Conservation (phyloP, 2,888 invertebrate species). For the Dysmachus trigonus region DNA sequence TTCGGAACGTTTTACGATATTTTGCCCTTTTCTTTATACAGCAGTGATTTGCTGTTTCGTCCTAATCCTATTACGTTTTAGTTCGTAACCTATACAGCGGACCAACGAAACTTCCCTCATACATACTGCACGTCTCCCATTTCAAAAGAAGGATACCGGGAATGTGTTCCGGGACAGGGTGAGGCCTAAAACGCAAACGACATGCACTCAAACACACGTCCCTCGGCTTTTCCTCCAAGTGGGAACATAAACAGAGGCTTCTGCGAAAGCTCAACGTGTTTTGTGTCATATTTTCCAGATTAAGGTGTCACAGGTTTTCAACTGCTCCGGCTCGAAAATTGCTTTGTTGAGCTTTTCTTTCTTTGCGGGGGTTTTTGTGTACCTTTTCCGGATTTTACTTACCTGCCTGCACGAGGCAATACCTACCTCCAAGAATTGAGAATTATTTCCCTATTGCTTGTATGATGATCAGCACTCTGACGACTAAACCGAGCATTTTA, state of each 20-base stretch:
- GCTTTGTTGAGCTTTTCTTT: constrained; percentile 32
- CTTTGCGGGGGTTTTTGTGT: not conserved
- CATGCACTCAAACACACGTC: constrained; percentile 32
- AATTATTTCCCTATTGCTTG: constrained; percentile 14
- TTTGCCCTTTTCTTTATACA: constrained; percentile 3
- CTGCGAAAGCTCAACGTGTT: constrained; percentile 49
- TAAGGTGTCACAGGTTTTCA: constrained; percentile 50
- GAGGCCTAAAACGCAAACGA: constrained; percentile 16
- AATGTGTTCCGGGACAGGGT: not conserved
- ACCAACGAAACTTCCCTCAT: not conserved
- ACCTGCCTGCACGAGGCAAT: not conserved
- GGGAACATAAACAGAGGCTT: constrained; percentile 27
- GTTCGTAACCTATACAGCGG: not conserved
- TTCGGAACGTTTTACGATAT: constrained; percentile 15
- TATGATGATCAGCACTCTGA: not conserved
- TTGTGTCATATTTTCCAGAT: constrained; percentile 52
- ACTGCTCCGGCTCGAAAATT: constrained; percentile 27
- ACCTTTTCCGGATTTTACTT: not conserved
- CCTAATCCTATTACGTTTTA: constrained; percentile 27
- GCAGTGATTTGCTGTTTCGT: constrained; percentile 22
- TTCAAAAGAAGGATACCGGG: not conserved
- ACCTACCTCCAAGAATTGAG: constrained; percentile 3
- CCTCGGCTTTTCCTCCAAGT: not conserved
- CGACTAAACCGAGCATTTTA: not conserved
- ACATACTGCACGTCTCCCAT: not conserved